Base-by-base conservation (phyloP, 2,888 invertebrate species). In the Kryphioiulus occultus region DNA sequence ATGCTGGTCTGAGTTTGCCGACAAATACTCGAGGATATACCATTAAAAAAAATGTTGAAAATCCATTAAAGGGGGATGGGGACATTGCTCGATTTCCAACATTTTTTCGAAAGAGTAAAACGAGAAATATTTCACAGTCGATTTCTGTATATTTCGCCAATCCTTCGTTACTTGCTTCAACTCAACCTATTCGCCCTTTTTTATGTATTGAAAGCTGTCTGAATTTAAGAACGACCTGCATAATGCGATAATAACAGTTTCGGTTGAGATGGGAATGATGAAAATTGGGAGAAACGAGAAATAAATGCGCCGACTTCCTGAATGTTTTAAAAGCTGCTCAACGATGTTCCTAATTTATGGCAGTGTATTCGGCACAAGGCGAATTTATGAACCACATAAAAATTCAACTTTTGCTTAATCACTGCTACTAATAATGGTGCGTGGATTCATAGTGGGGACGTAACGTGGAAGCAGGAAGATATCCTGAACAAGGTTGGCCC, bases 391-490 rank as follows among this genome's bases (percentile, higher is more conserved):
- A 22, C 22, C 9, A 68, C 68, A 68, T 68, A 68, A 68, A 68
- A 68, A 68, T 68, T 0, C 68, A 68, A 68, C 26, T 68, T 68
- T 68, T 68, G 68, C 68, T 22, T 68, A 68, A 68, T 68, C 68
- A 68, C 68, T 26, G 26, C 68, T 26, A 26, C 9, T 68, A 68
- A 68, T 26, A 68, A 68, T 26, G 26, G n/a, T n/a, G n/a, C 59
- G 22, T 15, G 47, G 47, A 47, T 47, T 47, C 47, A 1, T 5
- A 47, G 7, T 15, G 15, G 47, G 68, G 68, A 68, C 68, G 68
- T 26, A 68, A 68, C 68, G 68, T 68, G 68, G 68, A 68, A 68
- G 68, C 68, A 68, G 68, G 68, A 68, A 68, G 68, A 68, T 68
- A 39, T 4, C 26, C 26, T 22, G n/a, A n/a, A 4, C 1, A 59